Percentiles rank a stretch among this genome's conserved stretches.
Evolutionary conservation across 1,140 invertebrate species (phyloP).

Genomic region (Zaprionus capensis): DNA sequence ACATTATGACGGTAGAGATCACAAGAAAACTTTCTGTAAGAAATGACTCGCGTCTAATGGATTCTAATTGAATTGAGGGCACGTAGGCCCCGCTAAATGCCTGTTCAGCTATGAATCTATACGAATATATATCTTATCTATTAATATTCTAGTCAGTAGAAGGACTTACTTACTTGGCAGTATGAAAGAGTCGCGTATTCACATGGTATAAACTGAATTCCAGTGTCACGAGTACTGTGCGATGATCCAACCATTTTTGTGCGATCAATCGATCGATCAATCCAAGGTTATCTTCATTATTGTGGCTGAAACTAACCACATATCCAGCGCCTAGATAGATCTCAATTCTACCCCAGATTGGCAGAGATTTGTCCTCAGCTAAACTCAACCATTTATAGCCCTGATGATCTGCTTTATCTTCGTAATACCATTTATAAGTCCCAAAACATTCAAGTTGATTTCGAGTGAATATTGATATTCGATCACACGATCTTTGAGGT

Average conservation of each 20-base stretch:
- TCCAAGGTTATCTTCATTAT: neutral
- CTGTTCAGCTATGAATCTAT: conserved; percentile 19
- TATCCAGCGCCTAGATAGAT: conserved; percentile 21
- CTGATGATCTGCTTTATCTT: neutral
- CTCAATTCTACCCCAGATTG: conserved; percentile 1
- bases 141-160: neutral
- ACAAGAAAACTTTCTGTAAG: neutral
- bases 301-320: neutral
- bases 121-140: neutral
- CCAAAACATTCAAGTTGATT: conserved; percentile 2
- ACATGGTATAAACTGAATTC: conserved; percentile 32
- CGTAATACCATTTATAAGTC: neutral
- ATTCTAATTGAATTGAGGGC: neutral
- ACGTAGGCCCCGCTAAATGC: neutral
- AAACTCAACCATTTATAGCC: neutral
- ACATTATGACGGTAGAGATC: neutral
- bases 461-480: neutral
- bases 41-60: conserved; percentile 2
- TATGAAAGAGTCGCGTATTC: conserved; percentile 4
- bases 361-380: neutral
- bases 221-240: conserved; percentile 1
- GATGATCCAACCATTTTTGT: neutral
- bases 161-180: conserved; percentile 6
- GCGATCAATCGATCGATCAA: neutral
- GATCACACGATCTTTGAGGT: neutral